Conservation (phyloP, 2,797 vertebrate genomes). For the Parauchenoglanis punctatus region DNA sequence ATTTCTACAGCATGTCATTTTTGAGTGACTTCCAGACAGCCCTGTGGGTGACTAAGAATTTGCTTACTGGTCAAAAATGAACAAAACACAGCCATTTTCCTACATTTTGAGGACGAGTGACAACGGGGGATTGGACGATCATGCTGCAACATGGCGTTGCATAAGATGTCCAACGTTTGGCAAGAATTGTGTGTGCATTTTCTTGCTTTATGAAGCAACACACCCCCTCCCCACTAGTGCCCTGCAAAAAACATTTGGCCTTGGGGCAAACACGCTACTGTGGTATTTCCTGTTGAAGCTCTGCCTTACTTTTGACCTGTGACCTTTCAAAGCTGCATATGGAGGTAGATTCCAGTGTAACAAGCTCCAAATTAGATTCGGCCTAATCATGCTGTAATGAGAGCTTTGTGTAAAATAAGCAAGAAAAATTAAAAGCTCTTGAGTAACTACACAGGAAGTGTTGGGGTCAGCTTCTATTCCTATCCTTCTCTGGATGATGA, state of each 20-base stretch:
- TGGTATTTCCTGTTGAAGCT: slow-evolving; percentile 63
- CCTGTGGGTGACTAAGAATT: slow-evolving; percentile 39
- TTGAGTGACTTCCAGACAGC: slow-evolving; percentile 20
- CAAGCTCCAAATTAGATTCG: slow-evolving; percentile 20
- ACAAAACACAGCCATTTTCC: neutral
- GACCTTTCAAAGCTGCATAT: slow-evolving; percentile 42
- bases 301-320: slow-evolving; percentile 21
- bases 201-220: slow-evolving; percentile 50
- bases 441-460: slow-evolving; percentile 24
- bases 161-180: neutral
- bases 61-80: slow-evolving; percentile 35
- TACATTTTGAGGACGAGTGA: neutral
- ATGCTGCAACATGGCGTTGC: neutral
- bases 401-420: neutral
- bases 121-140: neutral
- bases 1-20: slow-evolving; percentile 27
- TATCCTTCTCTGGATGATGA: neutral
- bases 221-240: slow-evolving; percentile 31
- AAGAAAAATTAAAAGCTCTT: neutral
- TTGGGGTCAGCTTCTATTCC: slow-evolving; percentile 24
- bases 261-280: slow-evolving; percentile 47
- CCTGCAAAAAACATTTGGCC: slow-evolving; percentile 44
- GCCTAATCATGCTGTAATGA: neutral
- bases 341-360: neutral
- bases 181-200: neutral